A percentile compares a stretch with the other conserved stretches of the same genome.
These are phyloP conservation scores for Hylomyscus alleni DNA, from an alignment of 2,797 vertebrate species.

Conservation along the genomic window DNA sequence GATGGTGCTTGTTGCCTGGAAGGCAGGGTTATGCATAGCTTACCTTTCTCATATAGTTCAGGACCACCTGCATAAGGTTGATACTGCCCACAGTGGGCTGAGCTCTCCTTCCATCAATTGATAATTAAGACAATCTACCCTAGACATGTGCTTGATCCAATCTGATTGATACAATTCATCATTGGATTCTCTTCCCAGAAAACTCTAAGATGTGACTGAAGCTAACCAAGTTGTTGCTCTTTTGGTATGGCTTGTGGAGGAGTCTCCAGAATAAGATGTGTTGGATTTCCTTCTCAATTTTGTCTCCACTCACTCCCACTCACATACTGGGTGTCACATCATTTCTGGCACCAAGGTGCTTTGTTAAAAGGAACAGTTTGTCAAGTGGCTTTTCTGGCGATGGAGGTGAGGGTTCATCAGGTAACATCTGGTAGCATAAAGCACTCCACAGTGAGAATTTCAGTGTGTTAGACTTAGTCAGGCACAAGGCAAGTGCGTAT, in stretches of 20 bases:
- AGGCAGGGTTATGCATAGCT: not conserved
- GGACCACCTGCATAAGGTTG: too few species aligned
- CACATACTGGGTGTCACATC: not conserved
- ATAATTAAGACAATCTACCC: not conserved
- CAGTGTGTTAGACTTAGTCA: conserved; percentile 38
- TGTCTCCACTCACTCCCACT: not conserved
- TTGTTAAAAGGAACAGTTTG: conserved; percentile 26
- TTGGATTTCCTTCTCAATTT: not conserved
- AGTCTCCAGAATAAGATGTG: not conserved
- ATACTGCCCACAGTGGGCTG: not conserved
- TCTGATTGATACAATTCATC: not conserved
- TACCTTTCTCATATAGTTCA: not conserved
- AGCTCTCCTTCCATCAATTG: not conserved
- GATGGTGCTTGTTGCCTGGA: not conserved
- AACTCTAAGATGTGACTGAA: not conserved
- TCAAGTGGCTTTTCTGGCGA: conserved; percentile 4
- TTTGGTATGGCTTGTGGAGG: not conserved
- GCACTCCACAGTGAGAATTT: conserved; percentile 49
- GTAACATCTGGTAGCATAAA: conserved; percentile 43
- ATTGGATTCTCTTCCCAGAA: not conserved
- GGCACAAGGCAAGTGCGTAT: conserved; percentile 38
- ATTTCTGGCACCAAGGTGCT: not conserved
- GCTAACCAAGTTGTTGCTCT: not conserved
- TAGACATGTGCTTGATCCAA: not conserved
- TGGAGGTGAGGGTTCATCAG: not conserved